Evolutionary conservation across 2,888 invertebrate genomes (phyloP).

Genomic region (Napeogenes inachia): DNA sequence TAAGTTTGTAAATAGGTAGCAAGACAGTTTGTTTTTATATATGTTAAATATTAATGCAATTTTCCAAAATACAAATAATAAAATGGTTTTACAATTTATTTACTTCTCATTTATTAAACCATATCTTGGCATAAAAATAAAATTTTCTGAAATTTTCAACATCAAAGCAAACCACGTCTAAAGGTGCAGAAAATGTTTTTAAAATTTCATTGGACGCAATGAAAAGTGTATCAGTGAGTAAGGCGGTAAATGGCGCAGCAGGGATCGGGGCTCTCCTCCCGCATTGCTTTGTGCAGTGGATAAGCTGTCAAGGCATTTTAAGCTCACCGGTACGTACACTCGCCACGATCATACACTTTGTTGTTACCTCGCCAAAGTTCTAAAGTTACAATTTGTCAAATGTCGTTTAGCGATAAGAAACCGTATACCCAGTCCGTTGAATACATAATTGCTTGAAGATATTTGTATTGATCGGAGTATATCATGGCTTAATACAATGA

Average conservation of each 20-base stretch:
- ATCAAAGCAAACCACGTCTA: constrained; percentile 11
- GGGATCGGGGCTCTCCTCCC: constrained; percentile 22
- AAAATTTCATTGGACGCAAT: constrained; percentile 19
- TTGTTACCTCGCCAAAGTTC: constrained; percentile 19
- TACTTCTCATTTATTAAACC: not conserved
- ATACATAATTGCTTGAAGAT: not conserved
- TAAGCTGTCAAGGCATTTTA: constrained; percentile 40
- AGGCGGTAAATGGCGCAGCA: constrained; percentile 35
- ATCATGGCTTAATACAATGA: too few relatives aligned
- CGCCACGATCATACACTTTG: constrained; percentile 25
- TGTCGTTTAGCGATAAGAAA: constrained; percentile 9
- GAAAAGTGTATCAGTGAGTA: constrained; percentile 37
- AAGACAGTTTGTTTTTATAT: too few relatives aligned
- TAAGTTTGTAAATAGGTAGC: too few relatives aligned
- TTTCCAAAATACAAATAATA: too few relatives aligned
- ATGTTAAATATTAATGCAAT: too few relatives aligned
- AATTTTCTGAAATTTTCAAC: constrained; percentile 9
- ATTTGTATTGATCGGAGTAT: too few relatives aligned
- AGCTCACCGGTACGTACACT: constrained; percentile 27
- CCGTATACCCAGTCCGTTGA: not conserved
- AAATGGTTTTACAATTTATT: too few relatives aligned
- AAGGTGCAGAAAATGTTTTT: constrained; percentile 20
- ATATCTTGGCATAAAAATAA: not conserved
- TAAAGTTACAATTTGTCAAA: constrained; percentile 22
- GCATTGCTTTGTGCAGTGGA: constrained; percentile 36